These are phyloP conservation scores for Pterois miles DNA, from an alignment of 2,797 vertebrate genomes.

Conservation along the genomic window DNA sequence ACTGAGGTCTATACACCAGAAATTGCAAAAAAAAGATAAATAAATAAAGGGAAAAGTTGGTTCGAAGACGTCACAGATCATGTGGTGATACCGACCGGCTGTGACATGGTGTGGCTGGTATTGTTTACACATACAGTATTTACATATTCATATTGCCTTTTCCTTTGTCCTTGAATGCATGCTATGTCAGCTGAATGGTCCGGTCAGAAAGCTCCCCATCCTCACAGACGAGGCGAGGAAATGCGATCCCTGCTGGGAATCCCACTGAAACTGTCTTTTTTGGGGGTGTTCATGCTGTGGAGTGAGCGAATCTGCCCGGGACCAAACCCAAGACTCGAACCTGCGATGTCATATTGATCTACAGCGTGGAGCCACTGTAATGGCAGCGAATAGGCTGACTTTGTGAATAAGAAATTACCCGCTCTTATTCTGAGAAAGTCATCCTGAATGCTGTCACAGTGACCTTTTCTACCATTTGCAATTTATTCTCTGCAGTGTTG, in stretches of 20 bases:
- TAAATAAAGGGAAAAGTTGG: neutral
- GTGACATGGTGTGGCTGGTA: neutral
- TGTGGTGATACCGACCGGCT: neutral
- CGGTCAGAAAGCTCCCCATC: neutral
- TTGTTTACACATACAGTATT: neutral
- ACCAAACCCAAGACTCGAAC: conserved; percentile 20
- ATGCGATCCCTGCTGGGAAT: neutral
- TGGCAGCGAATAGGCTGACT: conserved; percentile 26
- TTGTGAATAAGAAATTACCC: conserved; percentile 35
- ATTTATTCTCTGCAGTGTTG: conserved; percentile 37
- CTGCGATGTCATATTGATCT: conserved; percentile 54
- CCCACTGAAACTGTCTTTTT: conserved; percentile 21
- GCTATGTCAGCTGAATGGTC: neutral
- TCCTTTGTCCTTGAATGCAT: neutral
- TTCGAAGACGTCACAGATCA: neutral
- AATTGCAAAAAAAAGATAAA: neutral
- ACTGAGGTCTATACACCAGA: neutral
- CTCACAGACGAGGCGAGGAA: neutral
- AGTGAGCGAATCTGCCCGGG: conserved; percentile 20
- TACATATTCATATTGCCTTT: neutral
- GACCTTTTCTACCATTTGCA: conserved; percentile 50
- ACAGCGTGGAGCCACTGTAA: neutral
- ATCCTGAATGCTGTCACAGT: conserved; percentile 47
- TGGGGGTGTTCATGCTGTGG: conserved; percentile 4
- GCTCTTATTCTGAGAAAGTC: conserved; percentile 26